A percentile compares a stretch with the other conserved stretches of the same genome.
These are phyloP conservation scores for Chloroclysta siterata DNA, from an alignment of 2,888 invertebrate species.

Conservation along the genomic window DNA sequence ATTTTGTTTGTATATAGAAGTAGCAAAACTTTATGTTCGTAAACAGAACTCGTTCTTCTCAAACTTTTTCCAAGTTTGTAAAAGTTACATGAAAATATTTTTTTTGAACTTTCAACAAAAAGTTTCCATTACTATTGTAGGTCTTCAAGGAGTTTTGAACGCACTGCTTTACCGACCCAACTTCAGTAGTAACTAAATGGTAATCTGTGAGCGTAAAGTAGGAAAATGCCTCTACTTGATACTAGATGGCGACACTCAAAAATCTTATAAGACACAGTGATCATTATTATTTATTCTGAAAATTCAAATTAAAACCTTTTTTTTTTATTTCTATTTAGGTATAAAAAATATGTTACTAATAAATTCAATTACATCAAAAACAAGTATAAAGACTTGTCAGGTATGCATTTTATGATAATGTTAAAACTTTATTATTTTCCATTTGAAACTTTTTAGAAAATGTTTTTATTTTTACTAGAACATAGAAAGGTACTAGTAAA, in stretches of 20 bases:
- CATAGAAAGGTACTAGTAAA: no score
- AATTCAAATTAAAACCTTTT: no score
- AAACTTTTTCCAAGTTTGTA: not conserved
- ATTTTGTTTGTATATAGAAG: no score
- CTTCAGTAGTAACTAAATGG: conserved; percentile 3
- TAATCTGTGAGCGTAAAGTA: not conserved
- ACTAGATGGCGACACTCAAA: conserved; percentile 58
- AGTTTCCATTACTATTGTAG: conserved; percentile 8
- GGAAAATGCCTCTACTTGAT: conserved; percentile 54
- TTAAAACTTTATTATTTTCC: no score
- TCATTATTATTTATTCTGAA: no score
- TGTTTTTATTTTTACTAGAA: no score
- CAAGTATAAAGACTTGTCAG: no score
- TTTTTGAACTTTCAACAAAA: conserved; percentile 19
- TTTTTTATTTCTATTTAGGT: no score
- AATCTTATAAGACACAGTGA: conserved; percentile 29
- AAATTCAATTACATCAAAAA: no score
- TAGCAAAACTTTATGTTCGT: not conserved
- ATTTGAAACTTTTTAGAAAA: no score
- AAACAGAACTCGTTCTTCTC: not conserved
- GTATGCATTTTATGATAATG: no score
- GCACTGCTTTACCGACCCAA: conserved; percentile 67
- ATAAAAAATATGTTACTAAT: no score
- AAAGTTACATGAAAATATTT: not conserved
- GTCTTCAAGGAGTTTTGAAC: conserved; percentile 23